These are phyloP conservation scores for Melanotaenia maccullochi DNA, from an alignment of 2,797 vertebrate species.

Conservation along the genomic window DNA sequence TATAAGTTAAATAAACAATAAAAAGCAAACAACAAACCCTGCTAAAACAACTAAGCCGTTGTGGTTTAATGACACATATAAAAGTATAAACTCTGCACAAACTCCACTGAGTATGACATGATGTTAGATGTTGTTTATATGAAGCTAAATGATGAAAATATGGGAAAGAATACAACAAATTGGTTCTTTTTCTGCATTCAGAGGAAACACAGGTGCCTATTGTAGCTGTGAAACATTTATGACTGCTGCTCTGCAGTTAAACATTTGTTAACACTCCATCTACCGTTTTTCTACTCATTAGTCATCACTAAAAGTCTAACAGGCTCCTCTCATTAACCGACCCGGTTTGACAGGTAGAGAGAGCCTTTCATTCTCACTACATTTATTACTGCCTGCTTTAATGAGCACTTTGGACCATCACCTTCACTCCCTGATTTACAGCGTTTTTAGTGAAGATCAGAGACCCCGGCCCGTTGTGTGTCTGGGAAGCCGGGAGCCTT, in stretches of 20 bases:
- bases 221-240: conserved; percentile 56
- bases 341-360: conserved; percentile 63
- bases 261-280: conserved; percentile 74
- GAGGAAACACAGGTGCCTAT: conserved; percentile 40
- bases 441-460: conserved; percentile 74
- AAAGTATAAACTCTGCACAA: neutral
- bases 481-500: conserved; percentile 70
- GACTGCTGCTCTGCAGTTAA: conserved; percentile 56
- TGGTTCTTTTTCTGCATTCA: conserved; percentile 14
- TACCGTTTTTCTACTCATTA: conserved; percentile 61
- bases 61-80: too few relatives aligned
- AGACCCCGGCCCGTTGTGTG: conserved; percentile 52
- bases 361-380: conserved; percentile 71
- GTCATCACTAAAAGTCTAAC: conserved; percentile 60
- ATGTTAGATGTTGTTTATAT: neutral
- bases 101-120: neutral
- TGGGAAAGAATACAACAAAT: conserved; percentile 11
- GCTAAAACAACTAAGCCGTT: neutral
- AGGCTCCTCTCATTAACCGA: conserved; percentile 70
- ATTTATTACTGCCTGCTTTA: conserved; percentile 77
- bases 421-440: conserved; percentile 80
- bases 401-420: conserved; percentile 78
- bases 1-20: neutral
- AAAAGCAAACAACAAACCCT: neutral
- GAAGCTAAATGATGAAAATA: conserved; percentile 5